Evolutionary conservation across 2,888 invertebrate genomes (phyloP).

Genomic region (Troides helena): DNA sequence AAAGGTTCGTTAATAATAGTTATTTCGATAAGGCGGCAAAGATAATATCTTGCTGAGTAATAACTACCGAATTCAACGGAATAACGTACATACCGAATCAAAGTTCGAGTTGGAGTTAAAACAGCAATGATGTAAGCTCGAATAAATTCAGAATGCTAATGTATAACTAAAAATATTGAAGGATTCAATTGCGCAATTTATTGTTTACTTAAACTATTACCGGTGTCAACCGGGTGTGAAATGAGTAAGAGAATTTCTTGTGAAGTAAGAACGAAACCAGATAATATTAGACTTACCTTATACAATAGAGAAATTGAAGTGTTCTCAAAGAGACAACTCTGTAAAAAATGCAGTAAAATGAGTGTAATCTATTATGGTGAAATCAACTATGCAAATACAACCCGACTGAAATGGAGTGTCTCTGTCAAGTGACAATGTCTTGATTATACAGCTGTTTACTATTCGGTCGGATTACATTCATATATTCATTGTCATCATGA

Average conservation of each 20-base stretch:
- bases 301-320: slow-evolving; percentile 9
- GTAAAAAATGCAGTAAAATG: slow-evolving; percentile 1
- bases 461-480: slow-evolving; percentile 38
- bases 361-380: slow-evolving; percentile 28
- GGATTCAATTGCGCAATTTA: slow-evolving; percentile 21
- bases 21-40: not conserved
- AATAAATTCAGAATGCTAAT: no score
- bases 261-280: no score
- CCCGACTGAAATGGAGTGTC: slow-evolving; percentile 17
- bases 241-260: no score
- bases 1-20: not conserved
- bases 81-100: slow-evolving; percentile 1
- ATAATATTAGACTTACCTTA: slow-evolving; percentile 23
- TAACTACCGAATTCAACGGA: slow-evolving; percentile 1
- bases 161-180: no score
- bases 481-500: slow-evolving; percentile 40
- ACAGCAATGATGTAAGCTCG: slow-evolving; percentile 21
- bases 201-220: slow-evolving; percentile 12
- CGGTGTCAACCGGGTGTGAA: slow-evolving; percentile 7
- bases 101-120: not conserved
- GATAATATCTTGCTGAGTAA: slow-evolving; percentile 21
- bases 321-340: not conserved
- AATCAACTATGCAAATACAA: slow-evolving; percentile 32
- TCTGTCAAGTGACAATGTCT: not conserved
- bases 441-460: slow-evolving; percentile 1